Evolutionary conservation across 2,888 invertebrate species (phyloP).

Genomic region (Hypomecis atomaria): DNA sequence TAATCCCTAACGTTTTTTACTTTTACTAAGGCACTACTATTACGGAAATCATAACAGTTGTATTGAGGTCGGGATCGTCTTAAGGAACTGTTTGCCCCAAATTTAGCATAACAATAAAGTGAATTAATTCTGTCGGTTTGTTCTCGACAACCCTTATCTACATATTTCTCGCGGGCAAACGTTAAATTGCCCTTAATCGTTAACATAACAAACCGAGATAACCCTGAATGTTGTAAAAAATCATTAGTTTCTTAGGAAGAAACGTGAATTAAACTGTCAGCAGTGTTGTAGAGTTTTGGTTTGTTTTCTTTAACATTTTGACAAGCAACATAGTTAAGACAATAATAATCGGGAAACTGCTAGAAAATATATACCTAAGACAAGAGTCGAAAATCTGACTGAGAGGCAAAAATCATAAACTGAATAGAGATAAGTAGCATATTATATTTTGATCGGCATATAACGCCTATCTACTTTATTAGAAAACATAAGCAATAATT

Average conservation of each 20-base stretch:
- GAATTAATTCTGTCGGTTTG: constrained; percentile 60
- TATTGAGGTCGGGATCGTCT: constrained; percentile 42
- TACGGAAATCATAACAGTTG: constrained; percentile 44
- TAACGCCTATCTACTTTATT: no score
- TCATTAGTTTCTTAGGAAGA: constrained; percentile 33
- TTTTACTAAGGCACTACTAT: constrained; percentile 40
- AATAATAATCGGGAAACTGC: no score
- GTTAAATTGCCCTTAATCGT: constrained; percentile 68
- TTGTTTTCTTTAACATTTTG: no score
- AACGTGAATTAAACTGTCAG: no score
- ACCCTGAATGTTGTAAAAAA: constrained; percentile 42
- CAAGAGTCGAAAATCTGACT: no score
- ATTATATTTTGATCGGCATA: no score
- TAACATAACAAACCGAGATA: constrained; percentile 62
- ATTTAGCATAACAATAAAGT: constrained; percentile 70
- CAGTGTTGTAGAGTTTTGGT: no score
- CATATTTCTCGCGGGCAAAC: constrained; percentile 64
- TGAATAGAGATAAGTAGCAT: no score
- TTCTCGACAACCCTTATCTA: constrained; percentile 53
- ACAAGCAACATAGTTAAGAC: no score
- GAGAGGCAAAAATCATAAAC: no score
- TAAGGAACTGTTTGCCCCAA: constrained; percentile 49
- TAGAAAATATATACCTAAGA: no score
- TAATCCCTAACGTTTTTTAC: constrained; percentile 49
- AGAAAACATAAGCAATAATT: no score